A percentile compares a stretch with the other conserved stretches of the same genome.
Conservation (phyloP, 2,113 vertebrate species). For the Eudyptes chrysolophus region DNA sequence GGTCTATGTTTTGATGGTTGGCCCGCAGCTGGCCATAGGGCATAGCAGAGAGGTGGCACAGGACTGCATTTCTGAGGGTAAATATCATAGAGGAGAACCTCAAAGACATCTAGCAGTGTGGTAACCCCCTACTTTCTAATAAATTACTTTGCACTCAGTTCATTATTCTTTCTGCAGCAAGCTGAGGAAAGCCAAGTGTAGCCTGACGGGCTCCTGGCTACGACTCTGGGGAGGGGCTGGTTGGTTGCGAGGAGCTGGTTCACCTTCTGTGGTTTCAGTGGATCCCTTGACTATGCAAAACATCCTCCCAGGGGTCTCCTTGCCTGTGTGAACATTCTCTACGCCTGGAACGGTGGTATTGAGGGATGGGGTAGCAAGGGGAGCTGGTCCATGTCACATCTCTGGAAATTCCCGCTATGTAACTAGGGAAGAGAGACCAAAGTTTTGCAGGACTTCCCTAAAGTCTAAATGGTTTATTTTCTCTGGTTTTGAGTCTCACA, state of each 20-base stretch:
- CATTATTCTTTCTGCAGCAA: background rate
- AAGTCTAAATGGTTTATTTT: background rate
- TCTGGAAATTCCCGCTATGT: background rate
- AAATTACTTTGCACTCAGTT: background rate
- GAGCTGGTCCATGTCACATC: background rate
- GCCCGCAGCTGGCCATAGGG: background rate
- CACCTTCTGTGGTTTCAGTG: background rate
- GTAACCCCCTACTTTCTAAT: background rate
- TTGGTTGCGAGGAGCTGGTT: background rate
- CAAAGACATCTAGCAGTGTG: background rate
- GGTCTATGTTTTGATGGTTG: background rate
- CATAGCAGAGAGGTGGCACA: background rate
- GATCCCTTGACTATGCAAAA: background rate
- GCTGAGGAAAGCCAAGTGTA: background rate
- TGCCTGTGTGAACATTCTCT: background rate
- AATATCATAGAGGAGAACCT: background rate
- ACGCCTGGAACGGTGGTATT: fast-evolving
- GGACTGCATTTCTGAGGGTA: background rate
- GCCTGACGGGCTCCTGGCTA: background rate
- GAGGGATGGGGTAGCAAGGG: background rate
- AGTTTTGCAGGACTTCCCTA: background rate
- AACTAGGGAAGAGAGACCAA: background rate
- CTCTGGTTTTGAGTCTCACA: background rate
- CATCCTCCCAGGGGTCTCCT: background rate
- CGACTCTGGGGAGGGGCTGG: fast-evolving